These are phyloP conservation scores for Thunnus thynnus DNA, from an alignment of 2,113 vertebrate species.

Conservation along the genomic window DNA sequence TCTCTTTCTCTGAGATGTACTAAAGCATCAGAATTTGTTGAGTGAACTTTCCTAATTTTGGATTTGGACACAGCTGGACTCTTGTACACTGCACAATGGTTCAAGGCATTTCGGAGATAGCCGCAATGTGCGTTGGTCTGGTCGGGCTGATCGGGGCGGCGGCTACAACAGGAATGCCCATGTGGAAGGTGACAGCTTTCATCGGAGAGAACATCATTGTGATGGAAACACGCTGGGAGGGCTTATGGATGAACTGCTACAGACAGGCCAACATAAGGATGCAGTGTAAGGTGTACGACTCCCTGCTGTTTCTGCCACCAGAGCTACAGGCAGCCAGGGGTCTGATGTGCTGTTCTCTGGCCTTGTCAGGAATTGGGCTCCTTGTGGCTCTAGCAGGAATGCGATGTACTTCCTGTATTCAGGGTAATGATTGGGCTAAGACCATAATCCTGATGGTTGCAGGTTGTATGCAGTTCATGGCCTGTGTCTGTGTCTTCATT, in stretches of 20 bases:
- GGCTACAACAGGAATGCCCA: constrained; percentile 89
- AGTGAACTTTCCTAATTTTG: not conserved
- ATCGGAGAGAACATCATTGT: constrained; percentile 88
- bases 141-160: constrained; percentile 87
- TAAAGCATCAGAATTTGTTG: not conserved
- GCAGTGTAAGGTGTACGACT: constrained; percentile 93
- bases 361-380: constrained; percentile 87
- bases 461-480: constrained; percentile 82
- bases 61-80: constrained; percentile 12
- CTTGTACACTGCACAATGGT: constrained; percentile 78
- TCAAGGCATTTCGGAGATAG: constrained; percentile 82
- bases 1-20: not conserved
- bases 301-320: constrained; percentile 88
- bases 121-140: constrained; percentile 85
- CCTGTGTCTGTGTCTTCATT: constrained; percentile 82
- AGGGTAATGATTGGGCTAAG: constrained; percentile 75
- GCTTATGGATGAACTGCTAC: constrained; percentile 95
- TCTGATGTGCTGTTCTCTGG: constrained; percentile 89
- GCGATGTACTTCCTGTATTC: constrained; percentile 76
- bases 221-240: constrained; percentile 91
- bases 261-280: constrained; percentile 88
- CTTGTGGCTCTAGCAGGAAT: constrained; percentile 84
- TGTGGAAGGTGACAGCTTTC: constrained; percentile 94
- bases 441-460: constrained; percentile 79
- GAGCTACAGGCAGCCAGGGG: constrained; percentile 89